Conservation (phyloP, 2,888 invertebrate genomes). For the Drosophila phalerata region DNA sequence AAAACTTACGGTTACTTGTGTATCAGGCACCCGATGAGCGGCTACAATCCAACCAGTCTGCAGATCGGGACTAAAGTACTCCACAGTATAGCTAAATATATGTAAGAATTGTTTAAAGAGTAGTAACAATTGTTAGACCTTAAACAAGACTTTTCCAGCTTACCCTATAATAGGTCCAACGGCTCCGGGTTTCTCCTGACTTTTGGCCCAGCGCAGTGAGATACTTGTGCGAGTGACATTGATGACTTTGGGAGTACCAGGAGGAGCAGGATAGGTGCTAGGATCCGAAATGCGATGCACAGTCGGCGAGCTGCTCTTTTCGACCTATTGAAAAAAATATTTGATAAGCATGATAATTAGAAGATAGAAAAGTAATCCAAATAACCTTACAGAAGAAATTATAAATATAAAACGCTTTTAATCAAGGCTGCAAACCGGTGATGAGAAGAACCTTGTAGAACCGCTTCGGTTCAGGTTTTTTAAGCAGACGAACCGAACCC, state of each 20-base stretch:
- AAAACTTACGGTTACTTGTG: conserved; percentile 88
- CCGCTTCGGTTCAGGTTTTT: too few relatives aligned
- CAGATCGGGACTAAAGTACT: conserved; percentile 91
- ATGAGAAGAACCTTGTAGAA: too few relatives aligned
- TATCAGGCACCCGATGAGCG: conserved; percentile 89
- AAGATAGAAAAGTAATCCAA: background rate
- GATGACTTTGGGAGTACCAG: conserved; percentile 89
- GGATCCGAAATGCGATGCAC: conserved; percentile 91
- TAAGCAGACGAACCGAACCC: too few relatives aligned
- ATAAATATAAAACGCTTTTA: too few relatives aligned
- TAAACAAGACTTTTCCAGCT: conserved; percentile 34
- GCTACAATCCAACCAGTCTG: conserved; percentile 92
- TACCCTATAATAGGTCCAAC: conserved; percentile 85
- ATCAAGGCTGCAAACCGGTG: too few relatives aligned
- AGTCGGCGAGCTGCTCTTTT: conserved; percentile 86
- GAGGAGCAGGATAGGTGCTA: conserved; percentile 90
- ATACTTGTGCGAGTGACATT: conserved; percentile 89
- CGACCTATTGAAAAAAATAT: conserved; percentile 77
- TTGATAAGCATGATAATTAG: background rate
- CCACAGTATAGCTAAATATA: conserved; percentile 89
- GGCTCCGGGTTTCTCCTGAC: conserved; percentile 86
- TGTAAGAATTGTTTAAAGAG: background rate
- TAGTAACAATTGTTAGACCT: too few relatives aligned
- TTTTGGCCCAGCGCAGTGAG: conserved; percentile 88
- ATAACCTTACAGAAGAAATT: background rate